Evolutionary conservation across 1,140 invertebrate species (phyloP), one percentile per base, ranked within the genome.

Genomic region (Danaus plexippus): DNA sequence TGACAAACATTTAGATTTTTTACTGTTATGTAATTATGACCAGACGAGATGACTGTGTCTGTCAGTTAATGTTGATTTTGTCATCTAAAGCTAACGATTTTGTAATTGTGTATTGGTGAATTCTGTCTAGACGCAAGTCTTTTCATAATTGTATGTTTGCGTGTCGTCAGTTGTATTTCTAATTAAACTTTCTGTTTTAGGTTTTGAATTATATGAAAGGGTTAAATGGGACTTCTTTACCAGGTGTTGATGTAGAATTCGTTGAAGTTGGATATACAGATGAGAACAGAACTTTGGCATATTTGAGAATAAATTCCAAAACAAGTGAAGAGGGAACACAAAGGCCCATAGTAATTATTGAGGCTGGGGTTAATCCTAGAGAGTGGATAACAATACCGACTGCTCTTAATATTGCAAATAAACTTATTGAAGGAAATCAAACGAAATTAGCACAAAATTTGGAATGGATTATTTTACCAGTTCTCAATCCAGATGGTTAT

Each of bases 401-500:
- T 1, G 89, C 90, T 3, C 77, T 90, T 0, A 88, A 90, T 8
- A 83, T 87, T 2, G 71, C 91, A 0, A 88, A 89, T 53, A 82
- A 89, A 9, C 51, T 90, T 10, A 53, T 88, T 40, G 47, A 77
- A 12, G 66, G 67, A 15, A 61, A 69, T 32, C 18, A 69, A 9
- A 54, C 9, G 7, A 72, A 81, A 10, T 67, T 90, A 44, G 67
- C 93, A 10, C 80, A 90, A 46, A 80, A 80, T 22, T 85, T 91
- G 54, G 90, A 92, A 42, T 94, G 92, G 92, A 92, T 93, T 61
- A 81, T 94, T 9, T 80, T 94, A 50, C 93, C 93, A 0, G 86
- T 90, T 22, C 70, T 90, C 2, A 94, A 94, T 79, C 94, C 94
- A 9, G 94, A 96, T 85, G 94, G 95, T 49, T 95, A 93, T 71